Evolutionary conservation across 2,888 invertebrate genomes (phyloP).

Genomic region (Oscheius sp.): DNA sequence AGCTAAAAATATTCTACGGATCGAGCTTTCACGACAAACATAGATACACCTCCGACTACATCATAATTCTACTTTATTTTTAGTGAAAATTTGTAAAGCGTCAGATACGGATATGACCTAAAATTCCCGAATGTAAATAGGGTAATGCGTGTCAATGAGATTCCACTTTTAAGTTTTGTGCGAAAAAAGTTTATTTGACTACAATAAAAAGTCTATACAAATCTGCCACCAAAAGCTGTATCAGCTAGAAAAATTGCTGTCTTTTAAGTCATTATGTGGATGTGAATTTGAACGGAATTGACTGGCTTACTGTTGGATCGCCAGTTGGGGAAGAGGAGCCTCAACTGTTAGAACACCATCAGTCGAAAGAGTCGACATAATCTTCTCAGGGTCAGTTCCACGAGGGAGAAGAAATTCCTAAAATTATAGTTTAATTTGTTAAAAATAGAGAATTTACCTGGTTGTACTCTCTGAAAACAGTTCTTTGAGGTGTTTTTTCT

Average conservation of each 20-base stretch:
- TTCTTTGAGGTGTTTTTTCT: constrained; percentile 94
- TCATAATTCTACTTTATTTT: constrained; percentile 7
- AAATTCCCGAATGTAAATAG: not conserved
- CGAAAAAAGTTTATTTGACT: not conserved
- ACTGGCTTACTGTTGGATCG: constrained; percentile 44
- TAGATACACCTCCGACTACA: not conserved
- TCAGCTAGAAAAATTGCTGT: not conserved
- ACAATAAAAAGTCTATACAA: constrained; percentile 1
- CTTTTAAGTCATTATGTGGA: constrained; percentile 14
- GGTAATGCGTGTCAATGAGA: constrained; percentile 14
- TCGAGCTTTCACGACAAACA: not conserved
- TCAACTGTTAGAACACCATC: constrained; percentile 96
- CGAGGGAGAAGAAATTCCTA: constrained; percentile 91
- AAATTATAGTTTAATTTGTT: constrained; percentile 23
- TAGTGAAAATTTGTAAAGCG: too few relatives aligned
- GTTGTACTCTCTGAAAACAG: constrained; percentile 96
- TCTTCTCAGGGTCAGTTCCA: constrained; percentile 93
- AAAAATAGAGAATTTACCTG: constrained; percentile 67
- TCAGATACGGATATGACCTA: too few relatives aligned
- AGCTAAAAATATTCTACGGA: not conserved
- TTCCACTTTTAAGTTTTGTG: not conserved
- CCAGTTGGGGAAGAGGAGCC: constrained; percentile 83
- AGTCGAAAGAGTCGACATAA: constrained; percentile 92
- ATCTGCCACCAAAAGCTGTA: constrained; percentile 10
- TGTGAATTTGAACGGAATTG: not conserved